phyloP scores from a whole-genome alignment of 2,888 invertebrate species.

The Quadriops clusia region DNA sequence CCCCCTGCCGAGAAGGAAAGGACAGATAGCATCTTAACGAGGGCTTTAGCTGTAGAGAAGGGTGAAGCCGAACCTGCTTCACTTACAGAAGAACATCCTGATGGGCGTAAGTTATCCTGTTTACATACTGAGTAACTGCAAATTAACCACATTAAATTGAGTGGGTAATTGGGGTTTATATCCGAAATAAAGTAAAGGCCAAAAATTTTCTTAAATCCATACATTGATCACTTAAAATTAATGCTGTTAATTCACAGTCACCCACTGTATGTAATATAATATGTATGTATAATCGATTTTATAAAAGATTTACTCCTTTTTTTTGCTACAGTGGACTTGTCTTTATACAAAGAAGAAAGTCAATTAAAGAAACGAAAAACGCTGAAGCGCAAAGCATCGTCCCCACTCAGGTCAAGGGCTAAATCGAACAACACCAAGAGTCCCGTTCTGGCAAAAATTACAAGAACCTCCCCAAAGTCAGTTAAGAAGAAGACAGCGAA shows the following conservation, averaged over 20 bases:
- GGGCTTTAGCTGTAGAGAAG: conserved; percentile 72
- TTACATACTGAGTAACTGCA: background rate
- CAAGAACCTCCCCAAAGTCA: conserved; percentile 4
- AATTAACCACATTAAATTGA: too few species aligned
- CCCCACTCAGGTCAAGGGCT: conserved; percentile 14
- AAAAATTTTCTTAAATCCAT: background rate
- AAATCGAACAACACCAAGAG: conserved; percentile 13
- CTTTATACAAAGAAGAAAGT: conserved; percentile 68
- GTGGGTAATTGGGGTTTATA: too few species aligned
- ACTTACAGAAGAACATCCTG: conserved; percentile 74
- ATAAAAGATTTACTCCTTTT: too few species aligned
- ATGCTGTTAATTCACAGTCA: too few species aligned
- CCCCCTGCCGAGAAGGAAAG: conserved; percentile 63
- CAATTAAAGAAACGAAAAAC: conserved; percentile 46
- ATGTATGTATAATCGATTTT: too few species aligned
- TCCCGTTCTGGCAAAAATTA: conserved; percentile 1
- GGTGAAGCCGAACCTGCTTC: conserved; percentile 47
- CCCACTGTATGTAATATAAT: too few species aligned
- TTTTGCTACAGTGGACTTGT: conserved; percentile 60
- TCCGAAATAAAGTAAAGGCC: too few species aligned
- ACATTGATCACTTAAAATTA: too few species aligned
- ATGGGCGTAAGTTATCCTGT: conserved; percentile 56
- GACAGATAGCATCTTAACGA: conserved; percentile 70
- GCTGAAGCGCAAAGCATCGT: conserved; percentile 28
- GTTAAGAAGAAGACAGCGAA: conserved; percentile 12